Evolutionary conservation across 30 jellyfish, hydroid and myxozoan species (phyloP), one percentile per base, ranked within the genome.

Genomic region (Aurelia coerulea): DNA sequence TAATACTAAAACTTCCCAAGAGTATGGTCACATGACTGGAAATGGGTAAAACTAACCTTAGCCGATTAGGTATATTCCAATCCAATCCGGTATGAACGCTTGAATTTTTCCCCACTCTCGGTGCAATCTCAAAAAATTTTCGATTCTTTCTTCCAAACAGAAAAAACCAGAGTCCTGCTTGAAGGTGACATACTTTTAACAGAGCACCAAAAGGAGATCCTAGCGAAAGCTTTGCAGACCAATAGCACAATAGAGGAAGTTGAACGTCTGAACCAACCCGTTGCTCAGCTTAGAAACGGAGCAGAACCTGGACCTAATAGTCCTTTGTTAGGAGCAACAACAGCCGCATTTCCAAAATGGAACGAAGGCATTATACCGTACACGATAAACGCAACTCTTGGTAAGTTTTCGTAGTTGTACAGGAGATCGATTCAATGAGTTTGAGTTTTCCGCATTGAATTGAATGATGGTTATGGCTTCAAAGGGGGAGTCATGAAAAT

Each of bases 151-250:
- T 46, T 46, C 56, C 56, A 46, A 46, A 46, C 56, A 46, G 56
- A 46, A 46, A 46, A 9, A 6, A 46, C 56, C 2, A 46, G 0
- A 4, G 2, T 9, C 4, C 65, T 76, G 31, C 83, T 80, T 29
- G 97, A 89, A 75, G 97, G 97, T 0, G 97, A 89, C 69, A 80
- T 89, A 81, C 76, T 33, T 14, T 77, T 89, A 13, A 73, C 84
- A 4, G 49, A 32, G n/a, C 39, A 52, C 4, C 97, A 89, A 74
- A 19, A 64, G 14, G 62, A 37, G 32, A 59, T 73, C 39, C 83
- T 89, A 23, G 49, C 82, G 37, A 76, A 80, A 62, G 88, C 97
- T 1, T 64, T 80, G 19, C n/a, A 58, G 62, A 56, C 81, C 67
- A 64, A 74, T 14, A 74, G 41, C 14, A 70, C 33, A 59, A 81